These are phyloP conservation scores for Xanthia togata DNA, from an alignment of 2,888 invertebrate genomes.

Conservation along the genomic window DNA sequence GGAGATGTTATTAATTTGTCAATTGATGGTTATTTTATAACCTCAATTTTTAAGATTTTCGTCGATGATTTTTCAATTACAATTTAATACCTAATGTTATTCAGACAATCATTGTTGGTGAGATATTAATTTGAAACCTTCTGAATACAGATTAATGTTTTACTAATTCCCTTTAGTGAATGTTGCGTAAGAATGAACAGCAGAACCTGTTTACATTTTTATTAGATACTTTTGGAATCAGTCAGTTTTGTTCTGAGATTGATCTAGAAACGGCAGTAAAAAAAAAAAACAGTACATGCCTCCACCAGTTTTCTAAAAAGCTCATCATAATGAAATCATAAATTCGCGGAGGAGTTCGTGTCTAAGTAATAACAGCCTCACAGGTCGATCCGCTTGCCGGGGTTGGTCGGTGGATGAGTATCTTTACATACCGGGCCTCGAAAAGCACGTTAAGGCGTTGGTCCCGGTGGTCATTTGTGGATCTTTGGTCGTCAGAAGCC, in stretches of 20 bases:
- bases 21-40: no score
- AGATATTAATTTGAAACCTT: neutral
- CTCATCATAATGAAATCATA: neutral
- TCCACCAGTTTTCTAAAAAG: neutral
- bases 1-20: neutral
- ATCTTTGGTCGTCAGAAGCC: no score
- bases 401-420: no score
- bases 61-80: no score
- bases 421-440: no score
- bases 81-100: neutral
- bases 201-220: neutral
- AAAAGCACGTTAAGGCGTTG: no score
- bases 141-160: neutral
- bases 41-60: no score
- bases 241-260: neutral
- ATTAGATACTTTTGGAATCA: neutral
- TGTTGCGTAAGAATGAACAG: no score
- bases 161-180: neutral
- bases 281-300: neutral
- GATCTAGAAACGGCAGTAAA: neutral
- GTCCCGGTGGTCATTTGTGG: no score
- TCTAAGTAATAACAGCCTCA: no score
- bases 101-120: neutral
- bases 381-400: no score
- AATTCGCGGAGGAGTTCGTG: neutral